phyloP scores from a whole-genome alignment of 1,140 invertebrate species.

The Drosophila cardini region DNA sequence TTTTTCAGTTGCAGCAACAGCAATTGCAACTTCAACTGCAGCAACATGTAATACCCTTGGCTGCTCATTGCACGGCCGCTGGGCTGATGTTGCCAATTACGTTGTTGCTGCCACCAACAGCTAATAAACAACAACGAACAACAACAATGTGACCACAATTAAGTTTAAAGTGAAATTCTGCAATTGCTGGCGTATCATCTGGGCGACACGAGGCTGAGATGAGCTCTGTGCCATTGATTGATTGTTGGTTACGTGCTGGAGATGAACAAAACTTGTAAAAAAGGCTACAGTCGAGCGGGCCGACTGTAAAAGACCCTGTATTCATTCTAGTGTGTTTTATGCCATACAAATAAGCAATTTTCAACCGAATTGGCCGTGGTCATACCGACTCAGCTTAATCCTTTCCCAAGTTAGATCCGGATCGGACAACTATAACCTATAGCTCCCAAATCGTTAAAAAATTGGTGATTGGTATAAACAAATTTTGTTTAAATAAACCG shows the following conservation, averaged over 20 bases:
- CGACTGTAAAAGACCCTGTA: too few relatives aligned
- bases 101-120: constrained; percentile 31
- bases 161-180: constrained; percentile 78
- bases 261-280: constrained; percentile 54
- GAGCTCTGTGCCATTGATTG: constrained; percentile 70
- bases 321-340: too few relatives aligned
- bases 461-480: too few relatives aligned
- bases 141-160: constrained; percentile 64
- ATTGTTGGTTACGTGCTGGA: constrained; percentile 77
- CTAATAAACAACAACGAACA: constrained; percentile 25
- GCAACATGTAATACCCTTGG: constrained; percentile 71
- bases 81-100: constrained; percentile 72
- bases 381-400: too few relatives aligned
- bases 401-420: too few relatives aligned
- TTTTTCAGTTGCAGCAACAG: constrained; percentile 27
- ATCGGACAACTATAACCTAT: too few relatives aligned
- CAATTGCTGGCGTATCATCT: constrained; percentile 76
- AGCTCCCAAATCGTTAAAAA: too few relatives aligned
- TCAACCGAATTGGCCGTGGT: too few relatives aligned
- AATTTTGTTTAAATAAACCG: too few relatives aligned
- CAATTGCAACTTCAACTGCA: constrained; percentile 46
- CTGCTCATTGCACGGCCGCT: constrained; percentile 47
- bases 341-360: too few relatives aligned
- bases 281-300: too few relatives aligned
- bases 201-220: constrained; percentile 59